Conservation (phyloP, 1,140 invertebrate species). For the Drosophila asahinai region DNA sequence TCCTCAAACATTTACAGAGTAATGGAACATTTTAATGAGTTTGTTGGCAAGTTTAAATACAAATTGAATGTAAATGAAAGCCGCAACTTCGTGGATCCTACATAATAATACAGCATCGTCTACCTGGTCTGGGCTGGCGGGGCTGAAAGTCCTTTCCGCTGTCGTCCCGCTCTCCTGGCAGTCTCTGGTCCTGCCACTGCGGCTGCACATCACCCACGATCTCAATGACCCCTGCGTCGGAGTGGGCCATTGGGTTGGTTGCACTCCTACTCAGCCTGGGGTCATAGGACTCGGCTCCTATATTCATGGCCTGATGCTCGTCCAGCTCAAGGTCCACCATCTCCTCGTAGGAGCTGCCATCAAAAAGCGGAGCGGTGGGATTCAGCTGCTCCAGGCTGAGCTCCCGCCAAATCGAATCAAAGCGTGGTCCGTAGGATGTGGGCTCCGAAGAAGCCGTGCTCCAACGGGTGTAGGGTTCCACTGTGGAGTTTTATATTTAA, state of each 20-base stretch:
- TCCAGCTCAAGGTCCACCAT: constrained; percentile 23
- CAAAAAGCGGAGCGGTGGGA: not conserved
- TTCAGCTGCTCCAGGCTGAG: constrained; percentile 1
- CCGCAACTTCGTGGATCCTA: not conserved
- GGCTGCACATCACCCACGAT: constrained; percentile 14
- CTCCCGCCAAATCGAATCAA: constrained; percentile 67
- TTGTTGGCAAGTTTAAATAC: not conserved
- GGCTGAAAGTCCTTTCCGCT: not conserved
- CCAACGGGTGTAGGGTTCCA: constrained; percentile 48
- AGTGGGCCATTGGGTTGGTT: constrained; percentile 8
- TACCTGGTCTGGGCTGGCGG: not conserved
- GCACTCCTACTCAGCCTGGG: constrained; percentile 3
- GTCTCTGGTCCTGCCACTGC: not conserved
- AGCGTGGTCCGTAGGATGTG: constrained; percentile 48
- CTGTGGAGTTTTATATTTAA: not conserved
- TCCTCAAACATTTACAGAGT: not conserved
- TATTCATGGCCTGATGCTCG: constrained; percentile 32
- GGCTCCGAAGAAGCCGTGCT: constrained; percentile 42
- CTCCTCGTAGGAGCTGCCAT: not conserved
- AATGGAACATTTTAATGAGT: constrained; percentile 8
- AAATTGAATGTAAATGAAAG: not conserved
- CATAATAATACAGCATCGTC: constrained; percentile 27
- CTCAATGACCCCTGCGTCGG: constrained; percentile 2
- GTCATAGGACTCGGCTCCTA: constrained; percentile 29
- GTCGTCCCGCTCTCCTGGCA: not conserved